phyloP scores from a whole-genome alignment of 37 sponge, comb jelly and placozoan species.

The Theonella swinhoei region DNA sequence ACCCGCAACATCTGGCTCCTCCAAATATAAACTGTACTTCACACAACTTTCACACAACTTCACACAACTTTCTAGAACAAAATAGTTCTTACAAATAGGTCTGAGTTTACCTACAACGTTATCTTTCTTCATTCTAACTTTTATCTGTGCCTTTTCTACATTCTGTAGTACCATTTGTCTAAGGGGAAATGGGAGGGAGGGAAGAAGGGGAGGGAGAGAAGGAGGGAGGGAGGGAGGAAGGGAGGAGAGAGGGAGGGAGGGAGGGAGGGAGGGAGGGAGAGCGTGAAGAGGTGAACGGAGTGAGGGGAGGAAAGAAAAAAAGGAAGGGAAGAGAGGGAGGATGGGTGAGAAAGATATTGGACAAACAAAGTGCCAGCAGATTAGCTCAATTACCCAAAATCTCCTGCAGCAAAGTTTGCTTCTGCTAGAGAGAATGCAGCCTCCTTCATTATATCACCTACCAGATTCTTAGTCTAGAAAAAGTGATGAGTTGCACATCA shows the following conservation, averaged over 20 bases:
- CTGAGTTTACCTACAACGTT: slow-evolving; percentile 94
- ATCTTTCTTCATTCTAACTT: slow-evolving; percentile 87
- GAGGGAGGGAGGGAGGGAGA: slow-evolving; percentile 35
- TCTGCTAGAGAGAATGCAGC: slow-evolving; percentile 94
- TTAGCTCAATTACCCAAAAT: slow-evolving; percentile 78
- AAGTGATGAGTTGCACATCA: neutral
- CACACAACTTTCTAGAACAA: neutral
- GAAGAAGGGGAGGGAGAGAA: slow-evolving; percentile 18
- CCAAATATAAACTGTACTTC: neutral
- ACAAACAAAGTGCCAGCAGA: no score
- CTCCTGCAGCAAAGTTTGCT: slow-evolving; percentile 97
- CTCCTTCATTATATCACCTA: slow-evolving; percentile 97
- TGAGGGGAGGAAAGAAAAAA: neutral
- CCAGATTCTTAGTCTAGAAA: slow-evolving; percentile 77
- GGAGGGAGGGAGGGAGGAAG: neutral
- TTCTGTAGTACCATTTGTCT: slow-evolving; percentile 74
- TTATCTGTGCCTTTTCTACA: slow-evolving; percentile 95
- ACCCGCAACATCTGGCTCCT: neutral
- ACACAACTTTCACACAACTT: neutral
- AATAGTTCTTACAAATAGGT: no score
- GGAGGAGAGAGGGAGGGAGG: slow-evolving; percentile 18
- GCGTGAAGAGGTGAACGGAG: neutral
- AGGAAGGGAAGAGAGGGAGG: neutral
- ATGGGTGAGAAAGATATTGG: no score
- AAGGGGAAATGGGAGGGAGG: slow-evolving; percentile 8